Evolutionary conservation across 2,113 vertebrate genomes (phyloP).

Genomic region (Pao palembangensis): DNA sequence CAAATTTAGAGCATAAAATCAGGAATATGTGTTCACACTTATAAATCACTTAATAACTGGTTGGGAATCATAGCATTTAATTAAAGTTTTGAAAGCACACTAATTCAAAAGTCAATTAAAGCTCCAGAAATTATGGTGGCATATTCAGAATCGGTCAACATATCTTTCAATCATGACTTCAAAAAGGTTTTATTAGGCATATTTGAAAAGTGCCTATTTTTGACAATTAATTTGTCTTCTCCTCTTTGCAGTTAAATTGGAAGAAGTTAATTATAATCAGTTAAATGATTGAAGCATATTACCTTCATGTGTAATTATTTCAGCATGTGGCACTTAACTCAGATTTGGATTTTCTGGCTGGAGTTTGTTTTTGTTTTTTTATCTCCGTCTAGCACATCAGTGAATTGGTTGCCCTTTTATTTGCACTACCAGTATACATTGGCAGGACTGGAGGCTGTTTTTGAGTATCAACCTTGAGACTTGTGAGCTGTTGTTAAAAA

Average conservation of each 20-base stretch:
- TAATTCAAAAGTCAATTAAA: not conserved
- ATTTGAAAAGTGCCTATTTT: not conserved
- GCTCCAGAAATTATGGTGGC: not conserved
- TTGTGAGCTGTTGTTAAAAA: constrained; percentile 32
- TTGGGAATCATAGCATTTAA: not conserved
- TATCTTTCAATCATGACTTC: not conserved
- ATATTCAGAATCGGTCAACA: not conserved
- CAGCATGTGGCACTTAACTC: constrained; percentile 6
- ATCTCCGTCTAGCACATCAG: too few species aligned
- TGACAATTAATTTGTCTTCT: not conserved
- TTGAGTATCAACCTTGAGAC: too few species aligned
- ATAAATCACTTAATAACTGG: not conserved
- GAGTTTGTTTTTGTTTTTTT: not conserved
- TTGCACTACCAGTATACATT: constrained; percentile 1
- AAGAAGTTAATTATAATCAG: constrained; percentile 11
- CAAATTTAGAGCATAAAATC: not conserved
- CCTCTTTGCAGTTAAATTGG: not conserved
- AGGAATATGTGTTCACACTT: not conserved
- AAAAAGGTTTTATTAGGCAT: not conserved
- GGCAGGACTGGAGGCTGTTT: too few species aligned
- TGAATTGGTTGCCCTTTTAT: not conserved
- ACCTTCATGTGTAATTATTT: constrained; percentile 22
- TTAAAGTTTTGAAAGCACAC: not conserved
- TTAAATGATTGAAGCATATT: constrained; percentile 12
- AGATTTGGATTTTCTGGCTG: not conserved